A percentile compares a stretch with the other conserved stretches of the same genome.
Conservation (phyloP, 2,113 vertebrate genomes). For the Bungarus multicinctus region DNA sequence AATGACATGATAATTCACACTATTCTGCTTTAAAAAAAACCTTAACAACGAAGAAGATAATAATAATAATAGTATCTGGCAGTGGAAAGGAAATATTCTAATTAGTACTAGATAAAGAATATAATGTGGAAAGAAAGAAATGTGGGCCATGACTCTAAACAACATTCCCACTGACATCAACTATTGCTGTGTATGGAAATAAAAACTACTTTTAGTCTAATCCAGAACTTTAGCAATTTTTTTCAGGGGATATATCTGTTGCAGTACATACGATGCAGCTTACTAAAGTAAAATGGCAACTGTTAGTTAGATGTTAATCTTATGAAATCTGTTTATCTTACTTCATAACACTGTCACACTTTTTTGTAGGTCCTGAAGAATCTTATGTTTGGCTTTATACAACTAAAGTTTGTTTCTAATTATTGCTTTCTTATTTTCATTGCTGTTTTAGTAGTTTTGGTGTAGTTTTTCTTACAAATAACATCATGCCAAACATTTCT, state of each 20-base stretch:
- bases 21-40: conserved; percentile 8
- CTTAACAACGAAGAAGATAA: not conserved
- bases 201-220: not conserved
- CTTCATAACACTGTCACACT: not conserved
- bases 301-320: not conserved
- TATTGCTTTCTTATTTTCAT: not conserved
- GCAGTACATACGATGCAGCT: not conserved
- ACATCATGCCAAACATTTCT: not conserved
- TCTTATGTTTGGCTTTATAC: not conserved
- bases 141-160: not conserved
- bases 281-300: not conserved
- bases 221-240: not conserved
- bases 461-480: not conserved
- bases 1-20: not conserved
- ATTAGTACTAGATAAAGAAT: not conserved
- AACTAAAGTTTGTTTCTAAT: not conserved
- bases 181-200: conserved; percentile 7
- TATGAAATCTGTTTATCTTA: not conserved
- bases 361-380: not conserved
- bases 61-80: not conserved
- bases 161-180: not conserved
- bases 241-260: not conserved
- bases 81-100: conserved; percentile 27
- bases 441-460: not conserved
- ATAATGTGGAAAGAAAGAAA: conserved; percentile 19